phyloP scores from a whole-genome alignment of 2,888 invertebrate genomes.

The Ditula angustiorana region DNA sequence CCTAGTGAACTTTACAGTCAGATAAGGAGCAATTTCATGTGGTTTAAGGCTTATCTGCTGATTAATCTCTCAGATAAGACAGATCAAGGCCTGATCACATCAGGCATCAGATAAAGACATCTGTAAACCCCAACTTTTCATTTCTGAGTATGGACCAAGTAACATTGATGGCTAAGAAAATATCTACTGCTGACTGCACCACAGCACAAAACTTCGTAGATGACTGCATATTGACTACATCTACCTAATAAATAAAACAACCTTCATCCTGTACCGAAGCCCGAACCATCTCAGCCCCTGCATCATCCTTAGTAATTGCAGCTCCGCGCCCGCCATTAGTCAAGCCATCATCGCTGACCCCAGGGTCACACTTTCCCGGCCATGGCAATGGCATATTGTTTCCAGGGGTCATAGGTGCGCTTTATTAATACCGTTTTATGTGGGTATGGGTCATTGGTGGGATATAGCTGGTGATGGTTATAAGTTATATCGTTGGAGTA shows the following conservation, averaged over 20 bases:
- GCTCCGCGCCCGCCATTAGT: slow-evolving; percentile 30
- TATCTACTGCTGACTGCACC: too few relatives aligned
- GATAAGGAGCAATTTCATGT: too few relatives aligned
- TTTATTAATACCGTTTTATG: slow-evolving; percentile 16
- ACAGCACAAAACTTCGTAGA: neutral
- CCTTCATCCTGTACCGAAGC: neutral
- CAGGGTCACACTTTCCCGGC: slow-evolving; percentile 32
- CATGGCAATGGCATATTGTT: slow-evolving; percentile 32
- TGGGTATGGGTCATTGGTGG: slow-evolving; percentile 15
- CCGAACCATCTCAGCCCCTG: neutral
- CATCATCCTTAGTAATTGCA: slow-evolving; percentile 31
- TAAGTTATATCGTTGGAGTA: too few relatives aligned
- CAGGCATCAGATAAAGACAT: too few relatives aligned
- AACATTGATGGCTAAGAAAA: too few relatives aligned
- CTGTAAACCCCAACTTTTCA: too few relatives aligned
- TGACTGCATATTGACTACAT: too few relatives aligned
- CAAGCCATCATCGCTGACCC: slow-evolving; percentile 32
- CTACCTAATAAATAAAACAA: neutral
- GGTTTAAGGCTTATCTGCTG: too few relatives aligned
- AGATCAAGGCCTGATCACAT: too few relatives aligned
- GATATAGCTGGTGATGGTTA: neutral
- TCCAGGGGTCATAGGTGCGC: slow-evolving; percentile 25
- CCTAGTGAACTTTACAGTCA: too few relatives aligned
- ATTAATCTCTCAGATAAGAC: too few relatives aligned
- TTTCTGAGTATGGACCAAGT: too few relatives aligned